Evolutionary conservation across 2,888 invertebrate species (phyloP).

Genomic region (Eristalis arbustorum): DNA sequence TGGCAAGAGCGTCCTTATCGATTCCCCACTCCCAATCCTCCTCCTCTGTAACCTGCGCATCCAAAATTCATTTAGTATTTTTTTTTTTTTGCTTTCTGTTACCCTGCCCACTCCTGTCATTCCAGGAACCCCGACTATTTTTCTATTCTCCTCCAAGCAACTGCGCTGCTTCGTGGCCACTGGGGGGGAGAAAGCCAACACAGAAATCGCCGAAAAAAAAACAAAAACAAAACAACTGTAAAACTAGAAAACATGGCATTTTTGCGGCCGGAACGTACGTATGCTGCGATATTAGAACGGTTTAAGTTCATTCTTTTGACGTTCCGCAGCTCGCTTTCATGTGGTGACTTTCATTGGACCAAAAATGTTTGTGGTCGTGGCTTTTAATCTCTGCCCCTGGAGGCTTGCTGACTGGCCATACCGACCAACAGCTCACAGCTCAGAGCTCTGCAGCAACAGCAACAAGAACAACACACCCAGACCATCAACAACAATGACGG

Average conservation of each 20-base stretch:
- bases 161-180: background rate
- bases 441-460: no score
- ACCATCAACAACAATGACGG: background rate
- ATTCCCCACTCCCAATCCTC: constrained; percentile 6
- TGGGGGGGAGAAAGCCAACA: constrained; percentile 2
- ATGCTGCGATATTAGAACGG: constrained; percentile 64
- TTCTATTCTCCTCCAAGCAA: constrained; percentile 4
- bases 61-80: constrained; percentile 44
- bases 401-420: constrained; percentile 37
- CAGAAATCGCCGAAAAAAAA: constrained; percentile 18
- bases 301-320: constrained; percentile 65
- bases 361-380: constrained; percentile 73
- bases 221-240: constrained; percentile 35
- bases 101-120: background rate
- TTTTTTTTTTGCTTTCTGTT: background rate
- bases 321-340: constrained; percentile 68
- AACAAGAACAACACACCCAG: background rate
- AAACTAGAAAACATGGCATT: constrained; percentile 70
- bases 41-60: constrained; percentile 46
- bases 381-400: constrained; percentile 72
- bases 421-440: constrained; percentile 17
- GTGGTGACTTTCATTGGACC: constrained; percentile 73
- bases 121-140: background rate
- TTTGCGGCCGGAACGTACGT: constrained; percentile 55
- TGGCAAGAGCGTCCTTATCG: constrained; percentile 28